phyloP scores from a whole-genome alignment of 2,113 vertebrate species.

The Grammatotria lemairii region DNA sequence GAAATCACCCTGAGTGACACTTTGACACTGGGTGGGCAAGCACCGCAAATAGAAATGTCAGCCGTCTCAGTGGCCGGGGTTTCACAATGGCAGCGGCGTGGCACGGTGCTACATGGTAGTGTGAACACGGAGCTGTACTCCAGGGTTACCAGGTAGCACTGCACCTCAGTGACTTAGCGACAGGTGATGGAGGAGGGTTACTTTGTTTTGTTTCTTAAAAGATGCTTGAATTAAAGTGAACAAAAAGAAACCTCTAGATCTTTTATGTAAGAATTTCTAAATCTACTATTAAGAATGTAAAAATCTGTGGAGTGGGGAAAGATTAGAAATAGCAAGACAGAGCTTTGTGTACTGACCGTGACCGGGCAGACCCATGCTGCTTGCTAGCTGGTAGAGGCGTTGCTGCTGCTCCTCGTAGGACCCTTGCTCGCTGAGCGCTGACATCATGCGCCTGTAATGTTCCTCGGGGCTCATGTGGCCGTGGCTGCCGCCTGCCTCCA shows the following conservation, averaged over 20 bases:
- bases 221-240: neutral
- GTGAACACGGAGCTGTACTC: constrained; percentile 1
- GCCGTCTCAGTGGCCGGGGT: constrained; percentile 35
- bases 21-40: constrained; percentile 72
- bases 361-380: constrained; percentile 85
- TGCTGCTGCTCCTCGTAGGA: constrained; percentile 93
- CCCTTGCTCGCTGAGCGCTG: constrained; percentile 83
- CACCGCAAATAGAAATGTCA: constrained; percentile 72
- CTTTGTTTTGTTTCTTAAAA: neutral
- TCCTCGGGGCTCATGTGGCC: constrained; percentile 93
- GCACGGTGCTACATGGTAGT: constrained; percentile 27
- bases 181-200: constrained; percentile 20
- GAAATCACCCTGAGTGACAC: constrained; percentile 81
- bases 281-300: neutral
- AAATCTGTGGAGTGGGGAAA: neutral
- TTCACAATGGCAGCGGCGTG: constrained; percentile 44
- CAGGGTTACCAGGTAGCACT: constrained; percentile 18
- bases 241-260: neutral
- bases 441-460: constrained; percentile 92
- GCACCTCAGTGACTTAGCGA: constrained; percentile 12
- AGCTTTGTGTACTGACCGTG: constrained; percentile 73
- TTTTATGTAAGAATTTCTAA: neutral
- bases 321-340: neutral
- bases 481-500: constrained; percentile 79
- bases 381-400: constrained; percentile 89